Evolutionary conservation across 2,113 vertebrate genomes (phyloP), one percentile per base, ranked within the genome.

Genomic region (Clarias magur): DNA sequence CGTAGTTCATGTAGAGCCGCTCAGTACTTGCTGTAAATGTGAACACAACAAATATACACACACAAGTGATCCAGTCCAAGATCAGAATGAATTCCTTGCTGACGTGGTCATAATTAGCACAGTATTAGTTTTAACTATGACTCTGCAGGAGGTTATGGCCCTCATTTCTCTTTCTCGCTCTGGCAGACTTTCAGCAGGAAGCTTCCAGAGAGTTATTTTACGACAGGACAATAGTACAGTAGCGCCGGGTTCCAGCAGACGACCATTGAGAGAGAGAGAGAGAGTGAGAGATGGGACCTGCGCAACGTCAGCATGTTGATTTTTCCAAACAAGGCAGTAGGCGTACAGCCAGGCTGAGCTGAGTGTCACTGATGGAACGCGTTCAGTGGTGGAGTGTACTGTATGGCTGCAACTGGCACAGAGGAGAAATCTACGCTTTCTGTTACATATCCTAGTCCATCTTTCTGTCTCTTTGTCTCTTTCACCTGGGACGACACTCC

Each of bases 261-360:
- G 23, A 17, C 80, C 17, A 34, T 27, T 38, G 30, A 12, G 15
- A 80, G 12, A 54, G 17, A 62, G 54, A 80, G 48, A 53, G 25
- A 48, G 13, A 83, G n/a, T 48, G 10, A 59, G 56, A 81, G 68
- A 80, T 70, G 59, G 5, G 34, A 62, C 73, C 0, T 62, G 63
- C 85, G 53, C 34, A 85, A 87, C 56, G 68, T 87, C 85, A 84
- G 60, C 59, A 16, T 88, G 85, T 90, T 88, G 70, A 88, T 90
- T 89, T 80, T 90, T 89, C 90, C 87, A 80, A 62, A 42, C 76
- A 82, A 84, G 70, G 59, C 53, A 42, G 19, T 23, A 67, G 85
- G 89, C 82, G 30, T 76, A 25, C 78, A 59, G 83, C 84, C 89
- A 88, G 80, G 48, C 60, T 48, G 5, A 87, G 42, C 30, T 0